Evolutionary conservation across 1,140 invertebrate species (phyloP).

Genomic region (Penaeus chinensis): DNA sequence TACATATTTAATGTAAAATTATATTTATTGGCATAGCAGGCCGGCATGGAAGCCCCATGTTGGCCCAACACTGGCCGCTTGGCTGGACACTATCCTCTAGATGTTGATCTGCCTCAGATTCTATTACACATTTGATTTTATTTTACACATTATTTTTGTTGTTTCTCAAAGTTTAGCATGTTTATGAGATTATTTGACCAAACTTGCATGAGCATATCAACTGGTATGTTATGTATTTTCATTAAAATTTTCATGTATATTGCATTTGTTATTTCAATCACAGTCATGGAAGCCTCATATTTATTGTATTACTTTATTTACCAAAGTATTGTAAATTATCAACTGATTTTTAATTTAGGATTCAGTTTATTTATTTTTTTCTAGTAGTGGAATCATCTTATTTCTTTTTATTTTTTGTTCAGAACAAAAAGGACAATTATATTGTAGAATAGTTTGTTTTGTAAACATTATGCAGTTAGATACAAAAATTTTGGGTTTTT

Average conservation of each 20-base stretch:
- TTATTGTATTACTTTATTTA: not conserved
- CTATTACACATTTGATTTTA: too few relatives aligned
- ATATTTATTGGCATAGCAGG: not conserved
- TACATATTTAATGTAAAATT: conserved; percentile 17
- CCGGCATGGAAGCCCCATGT: not conserved
- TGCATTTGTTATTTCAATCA: conserved; percentile 2
- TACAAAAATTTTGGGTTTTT: not conserved
- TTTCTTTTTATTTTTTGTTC: not conserved
- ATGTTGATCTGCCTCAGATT: too few relatives aligned
- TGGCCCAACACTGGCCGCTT: too few relatives aligned
- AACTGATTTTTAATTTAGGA: not conserved
- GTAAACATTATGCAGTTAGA: not conserved
- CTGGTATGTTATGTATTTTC: conserved; percentile 16
- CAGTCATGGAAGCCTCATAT: too few relatives aligned
- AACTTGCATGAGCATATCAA: conserved; percentile 9
- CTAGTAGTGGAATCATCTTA: not conserved
- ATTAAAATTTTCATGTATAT: not conserved
- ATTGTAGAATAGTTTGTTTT: not conserved
- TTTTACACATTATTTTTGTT: conserved; percentile 1
- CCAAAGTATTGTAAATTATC: not conserved
- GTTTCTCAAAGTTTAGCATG: conserved; percentile 1
- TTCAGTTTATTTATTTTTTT: not conserved
- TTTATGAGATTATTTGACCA: conserved; percentile 6
- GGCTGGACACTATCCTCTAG: too few relatives aligned
- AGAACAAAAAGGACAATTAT: not conserved